These are phyloP conservation scores for Hecatera dysodea DNA, from an alignment of 2,888 invertebrate genomes.

Conservation along the genomic window DNA sequence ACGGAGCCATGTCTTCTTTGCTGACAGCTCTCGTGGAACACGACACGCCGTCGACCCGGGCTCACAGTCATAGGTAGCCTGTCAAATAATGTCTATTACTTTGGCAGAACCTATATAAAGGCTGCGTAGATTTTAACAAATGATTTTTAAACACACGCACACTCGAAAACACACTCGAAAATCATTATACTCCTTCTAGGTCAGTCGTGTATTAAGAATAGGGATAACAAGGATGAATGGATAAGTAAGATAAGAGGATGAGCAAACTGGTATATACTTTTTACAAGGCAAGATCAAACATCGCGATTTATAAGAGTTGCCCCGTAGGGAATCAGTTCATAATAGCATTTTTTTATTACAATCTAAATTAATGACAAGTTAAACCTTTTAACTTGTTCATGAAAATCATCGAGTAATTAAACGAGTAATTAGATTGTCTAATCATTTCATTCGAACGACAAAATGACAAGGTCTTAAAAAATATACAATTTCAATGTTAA, in stretches of 20 bases:
- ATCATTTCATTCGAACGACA: constrained; percentile 1
- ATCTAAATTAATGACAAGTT: constrained; percentile 10
- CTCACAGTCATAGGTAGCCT: no score
- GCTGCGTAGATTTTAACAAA: no score
- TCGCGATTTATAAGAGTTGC: background rate
- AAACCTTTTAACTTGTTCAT: constrained; percentile 13
- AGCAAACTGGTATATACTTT: background rate
- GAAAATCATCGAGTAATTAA: constrained; percentile 24
- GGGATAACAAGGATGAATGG: no score
- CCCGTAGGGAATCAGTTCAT: background rate
- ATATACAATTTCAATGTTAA: background rate
- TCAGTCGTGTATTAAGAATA: no score
- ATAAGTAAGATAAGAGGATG: background rate
- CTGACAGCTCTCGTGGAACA: no score
- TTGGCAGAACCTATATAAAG: no score
- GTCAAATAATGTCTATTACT: no score
- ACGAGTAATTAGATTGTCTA: background rate
- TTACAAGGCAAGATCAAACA: background rate
- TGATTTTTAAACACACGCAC: no score
- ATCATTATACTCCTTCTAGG: no score
- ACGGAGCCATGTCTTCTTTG: no score
- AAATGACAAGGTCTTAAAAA: constrained; percentile 12
- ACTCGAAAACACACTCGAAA: no score
- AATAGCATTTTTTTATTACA: background rate
- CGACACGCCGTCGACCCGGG: no score